Conservation (phyloP, 1,140 invertebrate species). For the Solenopsis fugax region DNA sequence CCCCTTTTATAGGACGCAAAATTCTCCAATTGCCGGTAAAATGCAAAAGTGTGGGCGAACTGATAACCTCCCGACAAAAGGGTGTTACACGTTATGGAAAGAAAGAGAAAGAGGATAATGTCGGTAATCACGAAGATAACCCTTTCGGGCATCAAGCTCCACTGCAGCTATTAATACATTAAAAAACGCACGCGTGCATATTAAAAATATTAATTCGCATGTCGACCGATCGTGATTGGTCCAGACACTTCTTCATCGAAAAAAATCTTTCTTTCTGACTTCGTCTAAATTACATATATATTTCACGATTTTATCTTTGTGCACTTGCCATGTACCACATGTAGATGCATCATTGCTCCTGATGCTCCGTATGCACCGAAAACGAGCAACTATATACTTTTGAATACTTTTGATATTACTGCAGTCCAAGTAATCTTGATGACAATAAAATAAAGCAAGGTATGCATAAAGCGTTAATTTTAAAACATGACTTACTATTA, state of each 20-base stretch:
- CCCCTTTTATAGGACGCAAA: constrained; percentile 83
- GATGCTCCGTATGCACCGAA: background rate
- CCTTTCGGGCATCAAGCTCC: constrained; percentile 69
- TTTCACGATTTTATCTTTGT: constrained; percentile 7
- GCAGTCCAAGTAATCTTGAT: too few relatives aligned
- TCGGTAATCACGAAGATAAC: constrained; percentile 81
- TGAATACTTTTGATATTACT: background rate
- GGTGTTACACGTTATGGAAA: constrained; percentile 69
- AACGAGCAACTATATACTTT: background rate
- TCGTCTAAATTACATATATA: background rate
- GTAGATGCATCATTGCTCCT: background rate
- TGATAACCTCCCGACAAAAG: constrained; percentile 82
- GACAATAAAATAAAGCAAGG: background rate
- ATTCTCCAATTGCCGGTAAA: constrained; percentile 73
- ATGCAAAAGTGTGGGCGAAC: constrained; percentile 72
- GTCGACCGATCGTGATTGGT: constrained; percentile 3
- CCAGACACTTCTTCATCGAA: background rate
- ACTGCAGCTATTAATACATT: constrained; percentile 1
- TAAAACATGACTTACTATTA: background rate
- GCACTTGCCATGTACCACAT: too few relatives aligned
- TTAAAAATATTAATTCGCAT: constrained; percentile 53
- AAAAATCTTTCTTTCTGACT: background rate
- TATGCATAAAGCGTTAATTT: background rate
- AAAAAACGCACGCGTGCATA: constrained; percentile 16
- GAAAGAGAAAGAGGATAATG: background rate